Base-by-base conservation (phyloP, 92 coral and sea anemone genomes). In the Virgularia gustaviana region DNA sequence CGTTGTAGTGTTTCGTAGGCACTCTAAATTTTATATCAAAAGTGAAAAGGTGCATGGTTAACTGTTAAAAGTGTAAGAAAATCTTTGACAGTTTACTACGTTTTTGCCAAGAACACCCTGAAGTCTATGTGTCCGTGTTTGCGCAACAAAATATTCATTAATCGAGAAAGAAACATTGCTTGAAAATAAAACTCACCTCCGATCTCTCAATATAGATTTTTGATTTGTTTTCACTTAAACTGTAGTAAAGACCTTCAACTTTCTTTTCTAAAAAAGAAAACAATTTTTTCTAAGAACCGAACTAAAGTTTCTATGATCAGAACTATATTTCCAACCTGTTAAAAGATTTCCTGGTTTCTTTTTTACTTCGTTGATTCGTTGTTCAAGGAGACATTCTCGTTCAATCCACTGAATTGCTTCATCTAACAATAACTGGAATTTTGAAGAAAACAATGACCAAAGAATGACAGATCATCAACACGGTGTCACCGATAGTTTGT, bases 331-430 rank as follows among this genome's bases (percentile, higher is more conserved):
- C 38, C 30, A 30, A 85, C 99, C 99, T 87, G 99, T 87, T 49
- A 94, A 79, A 9, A 83, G 83, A 72, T 94, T 94, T 64, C 99
- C 99, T 43, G 99, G 99, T 19, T 81, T 90, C 70, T 87, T 94
- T 64, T 89, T 75, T 29, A 90, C 84, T 49, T 88, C 92, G 56
- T 85, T 86, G 36, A 94, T 80, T 68, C 94, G 72, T 39, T 76
- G 85, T 33, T 90, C 90, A 22, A 94, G 71, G 3, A 82, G 54
- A 19, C 74, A 75, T 32, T 81, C 79, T 59, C 99, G 81, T 56
- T 82, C 95, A 29, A 68, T 81, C 79, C 96, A 83, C 37, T 94
- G 95, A 10, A 86, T 80, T 38, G 89, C 87, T 70, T 94, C 99
- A 49, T 94, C 99, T 70, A 83, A 42, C 65, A 94, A 71, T 44